Conservation (phyloP, 2,113 vertebrate species). For the Stegostoma tigrinum region DNA sequence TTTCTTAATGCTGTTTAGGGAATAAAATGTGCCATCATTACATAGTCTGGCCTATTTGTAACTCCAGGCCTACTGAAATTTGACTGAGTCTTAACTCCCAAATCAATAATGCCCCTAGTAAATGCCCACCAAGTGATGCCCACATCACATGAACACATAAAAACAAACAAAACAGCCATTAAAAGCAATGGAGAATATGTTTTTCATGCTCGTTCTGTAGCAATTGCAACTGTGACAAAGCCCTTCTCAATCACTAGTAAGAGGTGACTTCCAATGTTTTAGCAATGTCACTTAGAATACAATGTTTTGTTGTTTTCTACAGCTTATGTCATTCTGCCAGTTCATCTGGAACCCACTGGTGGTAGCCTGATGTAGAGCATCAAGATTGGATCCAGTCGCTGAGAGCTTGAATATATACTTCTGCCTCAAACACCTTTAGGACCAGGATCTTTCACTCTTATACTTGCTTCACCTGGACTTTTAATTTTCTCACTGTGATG, state of each 20-base stretch:
- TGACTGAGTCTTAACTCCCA: too few relatives aligned
- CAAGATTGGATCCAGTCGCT: background rate
- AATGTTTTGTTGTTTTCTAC: background rate
- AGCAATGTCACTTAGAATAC: background rate
- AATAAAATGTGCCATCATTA: too few relatives aligned
- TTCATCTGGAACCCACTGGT: background rate
- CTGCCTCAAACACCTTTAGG: background rate
- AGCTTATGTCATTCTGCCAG: background rate
- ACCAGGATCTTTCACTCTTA: background rate
- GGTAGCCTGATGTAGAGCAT: background rate
- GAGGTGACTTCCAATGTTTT: background rate
- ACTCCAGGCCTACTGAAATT: too few relatives aligned
- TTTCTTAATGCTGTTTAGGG: too few relatives aligned
- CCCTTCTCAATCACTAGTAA: background rate
- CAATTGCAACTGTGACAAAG: background rate
- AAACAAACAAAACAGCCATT: background rate
- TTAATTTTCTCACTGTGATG: background rate
- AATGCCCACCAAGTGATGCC: too few relatives aligned
- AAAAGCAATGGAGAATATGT: background rate
- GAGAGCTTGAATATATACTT: background rate
- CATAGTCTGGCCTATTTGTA: too few relatives aligned
- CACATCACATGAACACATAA: too few relatives aligned
- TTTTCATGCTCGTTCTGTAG: background rate
- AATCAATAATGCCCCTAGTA: too few relatives aligned
- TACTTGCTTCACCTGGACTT: background rate